Base-by-base conservation (phyloP, 2,888 invertebrate genomes). In the Andrena hattorfiana region DNA sequence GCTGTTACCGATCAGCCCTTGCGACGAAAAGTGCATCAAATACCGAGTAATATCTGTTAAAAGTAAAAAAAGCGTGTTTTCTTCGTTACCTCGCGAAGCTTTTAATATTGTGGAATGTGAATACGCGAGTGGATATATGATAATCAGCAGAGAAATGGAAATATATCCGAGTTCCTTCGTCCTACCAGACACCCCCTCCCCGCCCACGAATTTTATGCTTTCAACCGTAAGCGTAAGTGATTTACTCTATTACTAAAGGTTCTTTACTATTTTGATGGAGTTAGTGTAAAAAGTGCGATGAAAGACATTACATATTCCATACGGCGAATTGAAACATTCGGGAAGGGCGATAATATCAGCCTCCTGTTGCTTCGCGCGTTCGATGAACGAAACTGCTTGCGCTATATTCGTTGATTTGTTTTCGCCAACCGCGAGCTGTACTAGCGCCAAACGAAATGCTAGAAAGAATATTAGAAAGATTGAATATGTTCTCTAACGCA, bases 271-370 rank as follows among this genome's bases (percentile, higher is more conserved):
- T 48, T 26, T 4, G 6, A 28, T 4, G n/a, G 0, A 30, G n/a
- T 49, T 54, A 6, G 7, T 60, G 8, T n/a, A 8, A 48, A 51
- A 63, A 20, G 26, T 20, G 16, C 16, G 42, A 42, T 42, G 23
- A 62, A 13, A 26, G n/a, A 35, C 20, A 70, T 87, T 94, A 96
- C 96, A 95, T 67, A 97, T 97, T 75, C 99, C 99, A 94, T 99
- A 99, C 0, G 99, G 99, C 20, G 97, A 97, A 93, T 99, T 99
- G 92, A 99, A 99, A 93, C 98, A 99, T 94, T 99, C 99, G 10
- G 97, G 97, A 6, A 97, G 93, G 0, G 96, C 95, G 30, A 97
- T 94, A 35, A 97, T 89, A 60, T 96, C 95, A 0, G 97, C 96
- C 13, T 95, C 95, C 69, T 95, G 94, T 69, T 95, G 94, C 83